Evolutionary conservation across 2,888 invertebrate species (phyloP).

Genomic region (Hypercompe scribonia): DNA sequence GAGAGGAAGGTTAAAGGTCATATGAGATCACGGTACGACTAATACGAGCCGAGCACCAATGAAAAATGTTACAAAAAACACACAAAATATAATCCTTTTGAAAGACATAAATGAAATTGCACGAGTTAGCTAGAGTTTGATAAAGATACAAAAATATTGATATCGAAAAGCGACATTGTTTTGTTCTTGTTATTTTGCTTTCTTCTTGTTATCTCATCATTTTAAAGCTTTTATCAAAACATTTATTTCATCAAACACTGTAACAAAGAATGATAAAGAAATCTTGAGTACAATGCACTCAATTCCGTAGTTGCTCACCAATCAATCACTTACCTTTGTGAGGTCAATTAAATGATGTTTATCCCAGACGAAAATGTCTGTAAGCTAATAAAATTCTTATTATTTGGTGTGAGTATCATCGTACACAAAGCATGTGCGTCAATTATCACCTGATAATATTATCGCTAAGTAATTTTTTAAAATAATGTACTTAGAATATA

Average conservation of each 20-base stretch:
- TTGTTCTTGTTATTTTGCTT: background rate
- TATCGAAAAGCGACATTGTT: background rate
- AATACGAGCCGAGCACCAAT: background rate
- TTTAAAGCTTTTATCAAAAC: background rate
- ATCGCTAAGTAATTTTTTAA: constrained; percentile 20
- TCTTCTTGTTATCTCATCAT: background rate
- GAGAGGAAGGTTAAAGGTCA: background rate
- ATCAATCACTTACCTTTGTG: constrained; percentile 39
- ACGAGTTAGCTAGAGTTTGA: background rate
- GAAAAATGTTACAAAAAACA: background rate
- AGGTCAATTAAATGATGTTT: constrained; percentile 26
- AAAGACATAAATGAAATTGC: too few relatives aligned
- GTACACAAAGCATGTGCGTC: constrained; percentile 20
- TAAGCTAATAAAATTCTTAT: background rate
- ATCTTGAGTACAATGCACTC: background rate
- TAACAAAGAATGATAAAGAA: constrained; percentile 16
- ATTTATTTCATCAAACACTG: constrained; percentile 11
- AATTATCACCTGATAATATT: constrained; percentile 32
- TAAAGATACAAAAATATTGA: background rate
- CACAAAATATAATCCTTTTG: too few relatives aligned
- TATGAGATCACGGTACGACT: background rate
- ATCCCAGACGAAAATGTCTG: constrained; percentile 19
- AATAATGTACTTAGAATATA: constrained; percentile 14
- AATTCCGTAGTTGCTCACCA: constrained; percentile 8
- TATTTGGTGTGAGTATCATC: background rate